Evolutionary conservation across 2,888 invertebrate species (phyloP), one percentile per base, ranked within the genome.

Genomic region (Cetonia aurata): DNA sequence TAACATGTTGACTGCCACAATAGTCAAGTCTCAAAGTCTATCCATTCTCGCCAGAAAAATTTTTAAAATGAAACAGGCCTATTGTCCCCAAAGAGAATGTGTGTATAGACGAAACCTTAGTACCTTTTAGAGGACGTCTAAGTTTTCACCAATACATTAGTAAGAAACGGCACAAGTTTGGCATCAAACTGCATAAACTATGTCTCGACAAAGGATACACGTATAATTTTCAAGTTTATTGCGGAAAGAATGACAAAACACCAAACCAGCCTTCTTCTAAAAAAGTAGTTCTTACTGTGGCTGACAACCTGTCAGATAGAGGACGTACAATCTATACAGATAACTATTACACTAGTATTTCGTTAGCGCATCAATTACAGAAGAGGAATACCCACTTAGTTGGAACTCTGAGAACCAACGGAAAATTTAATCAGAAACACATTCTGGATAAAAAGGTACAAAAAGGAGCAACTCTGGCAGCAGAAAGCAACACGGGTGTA

Each of bases 131-230:
- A 52, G 52, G 19, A 17, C 15, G 52, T 10, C 19, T 19, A 10
- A 6, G 19, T 10, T 52, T 52, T 25, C 17, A 19, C 19, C 52
- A 52, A 12, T 25, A 25, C 12, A 52, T 52, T 12, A 3, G 19
- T 17, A 52, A 52, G 6, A 52, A 52, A 19, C 52, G 52, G 19
- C 52, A 52, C 12, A 52, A 52, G 52, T 52, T 52, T 52, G 52
- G 17, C 8, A 52, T 25, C 12, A 52, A 52, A 52, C 19, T 52
- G 19, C 19, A 19, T 25, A 52, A 52, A 52, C 19, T 52, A 25
- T 2, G 52, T 12, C 19, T 17, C 52, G 19, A 52, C 3, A 19
- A 52, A 17, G 52, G 17, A 52, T 25, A 52, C 19, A 52, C 52
- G 19, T 52, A 52, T 25, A 12, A 52, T 25, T 12, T 52, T 17